Percentiles rank a stretch among this genome's conserved stretches.
Evolutionary conservation across 2,888 invertebrate genomes (phyloP).

Genomic region (Agonopterix heracliana): DNA sequence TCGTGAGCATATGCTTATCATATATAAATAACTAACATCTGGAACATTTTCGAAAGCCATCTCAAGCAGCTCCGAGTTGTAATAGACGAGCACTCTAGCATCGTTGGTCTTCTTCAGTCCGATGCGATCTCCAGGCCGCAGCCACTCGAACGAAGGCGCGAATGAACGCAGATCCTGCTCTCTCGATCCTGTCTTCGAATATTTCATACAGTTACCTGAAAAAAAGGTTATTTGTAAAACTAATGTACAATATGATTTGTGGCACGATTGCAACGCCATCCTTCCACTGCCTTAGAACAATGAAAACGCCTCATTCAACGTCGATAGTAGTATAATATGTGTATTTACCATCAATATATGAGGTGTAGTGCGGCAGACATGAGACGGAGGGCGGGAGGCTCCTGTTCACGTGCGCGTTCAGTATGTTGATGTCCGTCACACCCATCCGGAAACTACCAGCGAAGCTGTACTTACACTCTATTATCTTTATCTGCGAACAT

Average conservation of each 20-base stretch:
- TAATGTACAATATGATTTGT: too few relatives aligned
- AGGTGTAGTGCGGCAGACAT: constrained; percentile 81
- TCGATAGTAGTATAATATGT: too few relatives aligned
- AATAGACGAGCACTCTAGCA: constrained; percentile 81
- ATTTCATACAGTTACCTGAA: constrained; percentile 48
- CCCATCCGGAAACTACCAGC: constrained; percentile 88
- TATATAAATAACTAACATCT: constrained; percentile 74
- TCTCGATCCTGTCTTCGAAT: constrained; percentile 32
- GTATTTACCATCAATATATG: constrained; percentile 78
- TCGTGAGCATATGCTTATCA: too few relatives aligned
- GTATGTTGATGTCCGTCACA: constrained; percentile 81
- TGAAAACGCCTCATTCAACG: too few relatives aligned
- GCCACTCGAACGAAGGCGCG: constrained; percentile 83
- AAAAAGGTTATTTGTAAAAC: neutral
- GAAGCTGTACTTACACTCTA: constrained; percentile 78
- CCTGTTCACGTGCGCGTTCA: constrained; percentile 78
- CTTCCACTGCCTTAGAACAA: too few relatives aligned
- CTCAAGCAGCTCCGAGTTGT: constrained; percentile 90
- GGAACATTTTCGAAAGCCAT: constrained; percentile 85
- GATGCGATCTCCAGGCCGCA: constrained; percentile 86
- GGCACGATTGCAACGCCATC: too few relatives aligned
- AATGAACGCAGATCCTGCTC: constrained; percentile 40
- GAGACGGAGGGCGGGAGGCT: constrained; percentile 80
- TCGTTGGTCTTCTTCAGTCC: constrained; percentile 84
- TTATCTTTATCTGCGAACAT: constrained; percentile 70